Conservation (phyloP, 1,140 invertebrate genomes). For the Drosophila tani region DNA sequence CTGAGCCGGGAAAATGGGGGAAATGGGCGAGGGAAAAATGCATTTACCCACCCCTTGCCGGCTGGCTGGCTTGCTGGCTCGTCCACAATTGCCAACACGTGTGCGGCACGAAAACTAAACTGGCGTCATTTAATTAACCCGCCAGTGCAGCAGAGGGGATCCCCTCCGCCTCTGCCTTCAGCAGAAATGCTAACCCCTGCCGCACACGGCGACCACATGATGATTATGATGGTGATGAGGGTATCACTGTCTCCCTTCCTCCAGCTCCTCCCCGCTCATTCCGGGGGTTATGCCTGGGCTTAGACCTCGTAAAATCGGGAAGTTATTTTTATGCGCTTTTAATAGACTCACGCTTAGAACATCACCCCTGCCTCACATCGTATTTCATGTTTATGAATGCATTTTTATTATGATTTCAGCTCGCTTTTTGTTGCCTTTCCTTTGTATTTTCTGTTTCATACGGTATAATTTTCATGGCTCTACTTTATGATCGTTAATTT, state of each 20-base stretch:
- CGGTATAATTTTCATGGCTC: conserved; percentile 62
- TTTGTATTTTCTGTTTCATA: conserved; percentile 51
- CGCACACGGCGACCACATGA: conserved; percentile 49
- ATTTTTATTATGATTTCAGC: conserved; percentile 78
- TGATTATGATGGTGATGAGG: conserved; percentile 59
- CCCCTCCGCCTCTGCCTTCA: background rate
- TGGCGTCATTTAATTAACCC: conserved; percentile 83
- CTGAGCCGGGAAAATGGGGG: conserved; percentile 28
- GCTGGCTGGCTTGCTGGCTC: background rate
- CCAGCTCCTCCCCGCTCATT: background rate
- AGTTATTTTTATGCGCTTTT: conserved; percentile 83
- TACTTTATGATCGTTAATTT: conserved; percentile 68
- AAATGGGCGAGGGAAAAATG: conserved; percentile 22
- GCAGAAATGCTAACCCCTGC: conserved; percentile 15
- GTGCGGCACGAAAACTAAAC: conserved; percentile 64
- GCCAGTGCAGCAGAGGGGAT: conserved; percentile 43
- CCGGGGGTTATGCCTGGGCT: conserved; percentile 43
- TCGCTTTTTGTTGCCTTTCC: conserved; percentile 28
- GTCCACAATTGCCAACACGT: conserved; percentile 73
- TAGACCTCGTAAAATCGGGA: conserved; percentile 68
- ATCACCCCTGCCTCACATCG: conserved; percentile 39
- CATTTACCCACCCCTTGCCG: conserved; percentile 3
- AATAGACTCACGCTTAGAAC: conserved; percentile 77
- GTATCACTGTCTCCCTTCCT: conserved; percentile 41
- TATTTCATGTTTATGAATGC: conserved; percentile 83